These are phyloP conservation scores for Drosophila fungiperda DNA, from an alignment of 2,888 invertebrate species.

Conservation along the genomic window DNA sequence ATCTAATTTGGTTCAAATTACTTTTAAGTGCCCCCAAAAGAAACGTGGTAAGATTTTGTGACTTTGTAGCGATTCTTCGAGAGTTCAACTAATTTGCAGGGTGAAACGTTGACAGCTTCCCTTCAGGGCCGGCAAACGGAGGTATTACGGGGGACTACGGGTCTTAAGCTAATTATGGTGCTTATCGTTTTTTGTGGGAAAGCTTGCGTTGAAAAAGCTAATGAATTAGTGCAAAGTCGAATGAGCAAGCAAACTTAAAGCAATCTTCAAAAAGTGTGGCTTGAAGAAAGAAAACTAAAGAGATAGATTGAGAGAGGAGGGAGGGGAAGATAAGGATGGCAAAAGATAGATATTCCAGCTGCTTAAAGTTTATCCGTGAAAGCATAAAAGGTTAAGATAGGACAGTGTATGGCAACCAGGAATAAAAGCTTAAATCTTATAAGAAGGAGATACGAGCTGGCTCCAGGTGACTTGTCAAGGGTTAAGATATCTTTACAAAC, in stretches of 20 bases:
- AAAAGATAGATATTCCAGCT: not conserved
- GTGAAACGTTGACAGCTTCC: constrained; percentile 40
- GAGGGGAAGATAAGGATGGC: not conserved
- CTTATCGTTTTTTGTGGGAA: constrained; percentile 50
- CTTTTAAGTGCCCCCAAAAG: constrained; percentile 65
- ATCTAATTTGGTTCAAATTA: constrained; percentile 78
- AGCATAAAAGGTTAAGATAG: not conserved
- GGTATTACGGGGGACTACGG: not conserved
- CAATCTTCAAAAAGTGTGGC: not conserved
- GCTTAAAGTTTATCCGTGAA: not conserved
- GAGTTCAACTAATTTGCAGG: constrained; percentile 36
- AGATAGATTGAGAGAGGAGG: not conserved
- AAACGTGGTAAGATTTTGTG: constrained; percentile 50
- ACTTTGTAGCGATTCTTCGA: constrained; percentile 31
- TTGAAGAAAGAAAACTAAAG: not conserved
- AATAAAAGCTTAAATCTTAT: not conserved
- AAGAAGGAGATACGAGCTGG: not conserved
- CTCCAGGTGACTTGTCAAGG: not conserved
- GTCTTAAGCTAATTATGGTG: constrained; percentile 51
- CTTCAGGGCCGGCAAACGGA: constrained; percentile 15
- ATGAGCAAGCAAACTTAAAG: not conserved
- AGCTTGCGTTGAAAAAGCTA: constrained; percentile 32
- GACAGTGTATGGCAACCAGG: not conserved
- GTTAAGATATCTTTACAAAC: not conserved
- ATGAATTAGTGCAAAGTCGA: constrained; percentile 19